phyloP scores from a whole-genome alignment of 2,113 vertebrate genomes.

The Mesocricetus auratus region DNA sequence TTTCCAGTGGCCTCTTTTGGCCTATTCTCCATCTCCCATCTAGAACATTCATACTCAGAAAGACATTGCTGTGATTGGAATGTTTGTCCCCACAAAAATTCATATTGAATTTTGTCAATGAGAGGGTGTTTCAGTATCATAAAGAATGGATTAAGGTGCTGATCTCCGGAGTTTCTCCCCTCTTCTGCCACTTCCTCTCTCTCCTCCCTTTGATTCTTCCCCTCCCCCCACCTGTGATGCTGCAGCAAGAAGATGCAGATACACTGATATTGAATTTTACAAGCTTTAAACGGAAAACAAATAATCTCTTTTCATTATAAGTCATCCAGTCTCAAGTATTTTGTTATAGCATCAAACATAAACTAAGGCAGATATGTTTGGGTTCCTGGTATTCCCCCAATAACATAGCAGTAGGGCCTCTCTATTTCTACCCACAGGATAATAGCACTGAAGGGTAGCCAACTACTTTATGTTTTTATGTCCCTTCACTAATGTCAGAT shows the following conservation, averaged over 20 bases:
- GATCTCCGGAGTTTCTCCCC: background rate
- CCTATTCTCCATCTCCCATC: too few relatives aligned
- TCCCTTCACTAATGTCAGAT: background rate
- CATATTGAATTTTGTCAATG: background rate
- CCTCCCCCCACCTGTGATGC: background rate
- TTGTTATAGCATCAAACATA: background rate
- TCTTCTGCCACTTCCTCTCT: background rate
- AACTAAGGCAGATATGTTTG: background rate
- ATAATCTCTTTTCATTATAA: background rate
- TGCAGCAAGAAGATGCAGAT: background rate
- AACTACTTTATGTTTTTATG: background rate
- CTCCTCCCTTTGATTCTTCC: background rate
- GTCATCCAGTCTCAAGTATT: background rate
- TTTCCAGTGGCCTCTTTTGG: background rate
- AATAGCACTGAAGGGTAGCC: background rate
- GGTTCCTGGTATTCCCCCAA: background rate
- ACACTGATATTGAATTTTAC: background rate
- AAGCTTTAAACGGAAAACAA: background rate
- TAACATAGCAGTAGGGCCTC: fast-evolving
- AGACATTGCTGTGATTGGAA: background rate
- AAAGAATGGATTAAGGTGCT: background rate
- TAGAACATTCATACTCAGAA: background rate
- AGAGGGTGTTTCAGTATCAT: background rate
- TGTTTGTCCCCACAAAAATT: background rate
- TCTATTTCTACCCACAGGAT: too few relatives aligned